Base-by-base conservation (phyloP, 2,797 vertebrate species). In the Helarctos malayanus region DNA sequence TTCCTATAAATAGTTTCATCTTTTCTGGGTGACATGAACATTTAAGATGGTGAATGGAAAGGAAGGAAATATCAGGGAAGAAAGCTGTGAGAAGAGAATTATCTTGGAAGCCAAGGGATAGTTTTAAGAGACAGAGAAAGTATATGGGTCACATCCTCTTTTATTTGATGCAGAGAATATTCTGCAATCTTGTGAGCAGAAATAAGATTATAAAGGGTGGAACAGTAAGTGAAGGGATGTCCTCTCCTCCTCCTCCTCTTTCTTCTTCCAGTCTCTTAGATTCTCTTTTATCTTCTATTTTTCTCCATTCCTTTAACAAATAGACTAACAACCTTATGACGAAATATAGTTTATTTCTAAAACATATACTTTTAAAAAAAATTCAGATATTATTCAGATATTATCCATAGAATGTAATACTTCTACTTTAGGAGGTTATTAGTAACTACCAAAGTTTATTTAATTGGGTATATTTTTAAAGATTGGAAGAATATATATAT, bases 381-480 rank as follows among this genome's bases (percentile, higher is more conserved):
- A 65, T 92, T 73, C 4, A 87, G 19, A 41, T 27, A 71, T 88
- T 83, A 88, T 61, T 12, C 11, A 71, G 61, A 87, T 27, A 71
- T 88, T 83, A 88, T 61, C 15, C 8, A 71, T 54, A 87, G 15
- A 23, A 32, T 90, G 8, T 68, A 86, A 75, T 85, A 69, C 3
- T 2, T 81, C 80, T 80, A 41, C 49, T 95, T 81, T 79, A 68
- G 7, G 56, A 89, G n/a, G 18, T 73, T 95, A 23, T 21, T 75
- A 45, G 6, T 89, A 91, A 63, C 54, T 88, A 52, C 38, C 93
- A 91, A 83, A 10, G 14, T 89, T 89, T 85, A 57, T 86, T 85
- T 92, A 57, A 65, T 61, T 79, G 27, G 2, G 23, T 90, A 54
- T 97, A 82, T 56, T 69, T 93, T 91, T 93, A 61, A 75, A 38